These are phyloP conservation scores for Cephus nigrinus DNA, from an alignment of 2,888 invertebrate species.

Conservation along the genomic window DNA sequence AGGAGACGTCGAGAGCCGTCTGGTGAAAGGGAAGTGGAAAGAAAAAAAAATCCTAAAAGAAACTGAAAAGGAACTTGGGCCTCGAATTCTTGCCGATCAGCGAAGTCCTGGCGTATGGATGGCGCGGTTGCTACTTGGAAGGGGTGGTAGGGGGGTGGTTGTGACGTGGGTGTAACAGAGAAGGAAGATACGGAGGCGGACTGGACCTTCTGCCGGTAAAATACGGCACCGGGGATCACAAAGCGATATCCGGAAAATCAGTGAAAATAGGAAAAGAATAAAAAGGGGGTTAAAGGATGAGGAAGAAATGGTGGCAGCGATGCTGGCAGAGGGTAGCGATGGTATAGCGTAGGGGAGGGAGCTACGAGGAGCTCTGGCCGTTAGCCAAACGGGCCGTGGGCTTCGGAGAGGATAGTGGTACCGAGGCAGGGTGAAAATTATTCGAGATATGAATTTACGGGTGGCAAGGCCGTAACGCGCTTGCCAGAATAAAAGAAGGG, in stretches of 20 bases:
- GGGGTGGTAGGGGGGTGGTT: neutral
- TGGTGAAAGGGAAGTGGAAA: neutral
- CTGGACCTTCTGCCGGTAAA: slow-evolving; percentile 18
- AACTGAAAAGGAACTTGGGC: neutral
- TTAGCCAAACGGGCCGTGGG: slow-evolving; percentile 42
- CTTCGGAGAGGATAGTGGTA: slow-evolving; percentile 18
- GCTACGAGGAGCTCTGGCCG: slow-evolving; percentile 42
- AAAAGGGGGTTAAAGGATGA: neutral
- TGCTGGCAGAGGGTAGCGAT: slow-evolving; percentile 2
- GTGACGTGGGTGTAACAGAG: neutral
- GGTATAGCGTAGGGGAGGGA: slow-evolving; percentile 13
- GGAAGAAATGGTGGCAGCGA: neutral
- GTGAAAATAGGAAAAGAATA: slow-evolving; percentile 6
- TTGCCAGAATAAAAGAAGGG: slow-evolving; percentile 34
- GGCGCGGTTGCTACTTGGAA: neutral
- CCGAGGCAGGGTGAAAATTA: slow-evolving; percentile 57
- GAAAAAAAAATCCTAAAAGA: neutral
- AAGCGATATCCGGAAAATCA: slow-evolving; percentile 31
- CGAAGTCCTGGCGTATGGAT: neutral
- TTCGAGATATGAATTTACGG: slow-evolving; percentile 64
- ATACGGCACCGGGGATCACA: slow-evolving; percentile 25
- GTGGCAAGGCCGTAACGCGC: slow-evolving; percentile 35
- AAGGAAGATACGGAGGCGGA: neutral
- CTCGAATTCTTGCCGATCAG: neutral
- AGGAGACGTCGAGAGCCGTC: neutral